Percentiles rank a stretch among this genome's conserved stretches.
These are phyloP conservation scores for Hypomecis atomaria DNA, from an alignment of 2,888 invertebrate species.

Conservation along the genomic window DNA sequence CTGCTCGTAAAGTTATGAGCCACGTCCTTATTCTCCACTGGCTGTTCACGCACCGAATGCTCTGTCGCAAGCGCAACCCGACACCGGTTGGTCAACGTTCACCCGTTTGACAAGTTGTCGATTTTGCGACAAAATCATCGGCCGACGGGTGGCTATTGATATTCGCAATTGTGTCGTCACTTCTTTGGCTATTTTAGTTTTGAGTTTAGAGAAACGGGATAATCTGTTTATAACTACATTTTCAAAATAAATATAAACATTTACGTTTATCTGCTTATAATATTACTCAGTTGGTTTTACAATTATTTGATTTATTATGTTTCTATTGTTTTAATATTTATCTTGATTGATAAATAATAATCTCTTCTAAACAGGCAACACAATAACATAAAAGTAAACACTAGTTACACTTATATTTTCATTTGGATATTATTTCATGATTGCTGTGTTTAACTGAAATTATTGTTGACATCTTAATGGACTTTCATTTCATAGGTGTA, in stretches of 20 bases:
- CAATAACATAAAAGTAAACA: not conserved
- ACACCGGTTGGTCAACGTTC: conserved; percentile 57
- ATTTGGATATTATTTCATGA: not conserved
- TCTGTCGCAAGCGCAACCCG: conserved; percentile 49
- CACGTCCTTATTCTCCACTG: conserved; percentile 47
- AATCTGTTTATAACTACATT: no score
- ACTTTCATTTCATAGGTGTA: not conserved
- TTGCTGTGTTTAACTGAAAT: conserved; percentile 45
- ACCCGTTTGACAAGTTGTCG: conserved; percentile 54
- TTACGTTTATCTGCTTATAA: no score
- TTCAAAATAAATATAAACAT: no score
- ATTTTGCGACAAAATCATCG: conserved; percentile 47
- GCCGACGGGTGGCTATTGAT: conserved; percentile 33
- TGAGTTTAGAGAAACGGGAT: no score
- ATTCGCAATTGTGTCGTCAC: conserved; percentile 10
- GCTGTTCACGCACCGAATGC: conserved; percentile 43
- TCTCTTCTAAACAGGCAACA: not conserved
- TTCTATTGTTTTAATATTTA: no score
- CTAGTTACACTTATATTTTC: conserved; percentile 10
- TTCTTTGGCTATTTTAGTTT: no score
- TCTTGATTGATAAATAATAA: no score
- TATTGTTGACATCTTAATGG: conserved; percentile 61
- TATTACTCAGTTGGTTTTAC: no score
- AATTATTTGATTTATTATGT: no score
- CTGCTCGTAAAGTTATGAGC: conserved; percentile 37